These are phyloP conservation scores for Actenoides lindsayi DNA, from an alignment of 2,113 vertebrate genomes.

Conservation along the genomic window DNA sequence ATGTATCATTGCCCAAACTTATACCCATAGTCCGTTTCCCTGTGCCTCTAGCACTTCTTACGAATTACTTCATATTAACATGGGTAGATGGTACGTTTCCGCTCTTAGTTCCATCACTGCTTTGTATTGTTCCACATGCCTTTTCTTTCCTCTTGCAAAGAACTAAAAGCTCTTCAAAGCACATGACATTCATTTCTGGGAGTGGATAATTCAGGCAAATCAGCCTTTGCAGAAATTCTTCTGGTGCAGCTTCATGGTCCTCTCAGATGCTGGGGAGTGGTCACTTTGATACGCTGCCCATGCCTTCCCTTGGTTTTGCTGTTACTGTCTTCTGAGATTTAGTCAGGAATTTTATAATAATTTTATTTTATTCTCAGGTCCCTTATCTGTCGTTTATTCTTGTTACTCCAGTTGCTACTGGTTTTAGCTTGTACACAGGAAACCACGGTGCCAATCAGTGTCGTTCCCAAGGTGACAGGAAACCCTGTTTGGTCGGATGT, in stretches of 20 bases:
- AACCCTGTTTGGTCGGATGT: slow-evolving; percentile 79
- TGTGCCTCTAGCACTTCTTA: neutral
- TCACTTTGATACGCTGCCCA: accelerated
- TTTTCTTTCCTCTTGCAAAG: neutral
- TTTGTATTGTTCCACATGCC: neutral
- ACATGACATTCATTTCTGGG: neutral
- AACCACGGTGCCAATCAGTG: slow-evolving; percentile 78
- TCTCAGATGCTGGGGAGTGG: neutral
- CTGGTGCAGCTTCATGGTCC: neutral
- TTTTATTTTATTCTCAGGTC: slow-evolving; percentile 62
- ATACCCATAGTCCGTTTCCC: neutral
- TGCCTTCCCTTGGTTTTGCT: neutral
- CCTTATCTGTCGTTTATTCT: slow-evolving; percentile 79
- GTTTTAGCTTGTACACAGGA: slow-evolving; percentile 83
- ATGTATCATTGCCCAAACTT: neutral
- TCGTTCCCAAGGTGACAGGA: slow-evolving; percentile 87
- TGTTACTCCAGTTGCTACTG: slow-evolving; percentile 78
- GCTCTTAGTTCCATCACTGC: neutral
- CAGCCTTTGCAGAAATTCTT: neutral
- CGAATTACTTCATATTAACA: neutral
- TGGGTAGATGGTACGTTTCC: neutral
- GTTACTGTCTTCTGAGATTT: neutral
- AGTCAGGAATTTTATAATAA: slow-evolving; percentile 12
- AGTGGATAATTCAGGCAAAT: neutral
- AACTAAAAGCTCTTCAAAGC: neutral